Evolutionary conservation across 2,797 vertebrate genomes (phyloP).

Genomic region (Sparidentex hasta): DNA sequence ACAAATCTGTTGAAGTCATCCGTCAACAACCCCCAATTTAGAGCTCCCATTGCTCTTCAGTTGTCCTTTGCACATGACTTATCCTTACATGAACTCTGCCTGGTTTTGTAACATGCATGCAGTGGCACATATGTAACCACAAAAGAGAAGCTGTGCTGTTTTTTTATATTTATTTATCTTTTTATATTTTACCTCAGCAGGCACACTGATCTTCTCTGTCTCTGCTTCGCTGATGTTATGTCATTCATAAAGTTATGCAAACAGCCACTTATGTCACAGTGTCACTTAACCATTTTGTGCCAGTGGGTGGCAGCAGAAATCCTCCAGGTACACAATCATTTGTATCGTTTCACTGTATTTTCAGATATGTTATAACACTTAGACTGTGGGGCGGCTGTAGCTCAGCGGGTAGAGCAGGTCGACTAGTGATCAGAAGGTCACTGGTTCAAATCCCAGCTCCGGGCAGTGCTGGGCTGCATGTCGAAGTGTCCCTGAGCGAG

Average conservation of each 20-base stretch:
- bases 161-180: neutral
- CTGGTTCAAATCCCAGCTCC: no score
- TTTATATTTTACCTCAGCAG: neutral
- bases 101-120: constrained; percentile 42
- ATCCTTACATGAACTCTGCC: neutral
- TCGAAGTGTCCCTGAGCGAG: no score
- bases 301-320: constrained; percentile 29
- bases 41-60: neutral
- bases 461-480: no score
- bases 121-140: constrained; percentile 9
- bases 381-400: no score
- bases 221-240: constrained; percentile 59
- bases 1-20: neutral
- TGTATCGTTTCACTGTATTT: neutral
- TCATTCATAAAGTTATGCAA: constrained; percentile 68
- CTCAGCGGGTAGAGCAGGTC: no score
- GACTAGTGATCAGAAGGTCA: no score
- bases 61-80: neutral
- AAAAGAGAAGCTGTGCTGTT: neutral
- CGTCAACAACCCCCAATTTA: neutral
- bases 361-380: constrained; percentile 9
- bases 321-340: neutral
- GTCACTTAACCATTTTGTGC: constrained; percentile 41
- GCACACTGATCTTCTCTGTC: constrained; percentile 9
- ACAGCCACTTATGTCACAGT: constrained; percentile 61